These are phyloP conservation scores for Bagarius yarrelli DNA, from an alignment of 2,113 vertebrate genomes.

Conservation along the genomic window DNA sequence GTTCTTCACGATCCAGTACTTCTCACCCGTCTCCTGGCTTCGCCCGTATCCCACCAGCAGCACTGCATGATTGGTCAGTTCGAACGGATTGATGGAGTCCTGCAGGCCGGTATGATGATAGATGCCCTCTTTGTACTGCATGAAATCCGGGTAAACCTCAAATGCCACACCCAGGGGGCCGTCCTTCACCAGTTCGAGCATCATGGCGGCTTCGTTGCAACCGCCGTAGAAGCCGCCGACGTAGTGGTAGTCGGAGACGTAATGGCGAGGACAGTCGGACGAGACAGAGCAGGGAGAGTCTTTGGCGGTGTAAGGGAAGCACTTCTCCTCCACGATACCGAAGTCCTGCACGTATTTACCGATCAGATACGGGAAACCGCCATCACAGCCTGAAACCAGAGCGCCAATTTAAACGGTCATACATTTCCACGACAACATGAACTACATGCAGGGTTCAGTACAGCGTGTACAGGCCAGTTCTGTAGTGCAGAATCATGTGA, in stretches of 20 bases:
- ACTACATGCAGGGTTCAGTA: too few species aligned
- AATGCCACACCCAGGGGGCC: slow-evolving; percentile 87
- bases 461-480: too few species aligned
- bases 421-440: neutral
- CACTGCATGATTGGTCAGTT: slow-evolving; percentile 93
- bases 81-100: slow-evolving; percentile 86
- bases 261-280: slow-evolving; percentile 72
- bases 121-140: slow-evolving; percentile 81
- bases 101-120: slow-evolving; percentile 88
- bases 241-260: slow-evolving; percentile 83
- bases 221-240: slow-evolving; percentile 94
- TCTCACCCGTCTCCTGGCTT: slow-evolving; percentile 74
- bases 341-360: slow-evolving; percentile 93
- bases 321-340: slow-evolving; percentile 86
- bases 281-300: slow-evolving; percentile 74
- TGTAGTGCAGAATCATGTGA: too few species aligned
- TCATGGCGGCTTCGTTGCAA: slow-evolving; percentile 91
- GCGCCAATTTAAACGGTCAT: neutral
- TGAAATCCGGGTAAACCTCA: slow-evolving; percentile 88
- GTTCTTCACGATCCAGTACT: slow-evolving; percentile 96
- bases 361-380: slow-evolving; percentile 92
- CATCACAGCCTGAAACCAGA: slow-evolving; percentile 79
- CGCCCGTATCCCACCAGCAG: slow-evolving; percentile 88
- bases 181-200: slow-evolving; percentile 79
- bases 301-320: slow-evolving; percentile 80